Evolutionary conservation across 1,140 invertebrate species (phyloP).

Genomic region (Ostrea denselamellosa): DNA sequence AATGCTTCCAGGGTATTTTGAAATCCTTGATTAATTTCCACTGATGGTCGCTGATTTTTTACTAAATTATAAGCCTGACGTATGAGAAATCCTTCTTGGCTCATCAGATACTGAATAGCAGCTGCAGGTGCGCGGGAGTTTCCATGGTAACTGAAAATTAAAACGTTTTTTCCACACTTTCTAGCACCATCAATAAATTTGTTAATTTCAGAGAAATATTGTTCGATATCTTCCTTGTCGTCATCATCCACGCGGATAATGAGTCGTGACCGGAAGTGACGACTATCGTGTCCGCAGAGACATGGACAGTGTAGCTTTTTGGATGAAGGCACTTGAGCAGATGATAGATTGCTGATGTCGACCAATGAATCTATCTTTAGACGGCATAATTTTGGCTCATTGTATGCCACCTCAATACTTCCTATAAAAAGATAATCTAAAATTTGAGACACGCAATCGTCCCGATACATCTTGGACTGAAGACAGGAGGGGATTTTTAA

Average conservation of each 20-base stretch:
- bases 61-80: conserved; percentile 68
- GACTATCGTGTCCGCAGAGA: conserved; percentile 64
- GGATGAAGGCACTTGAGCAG: conserved; percentile 61
- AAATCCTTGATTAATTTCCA: conserved; percentile 69
- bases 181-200: conserved; percentile 73
- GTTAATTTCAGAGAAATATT: conserved; percentile 74
- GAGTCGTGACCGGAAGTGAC: conserved; percentile 71
- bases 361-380: conserved; percentile 70
- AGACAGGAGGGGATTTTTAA: conserved; percentile 50
- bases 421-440: conserved; percentile 72
- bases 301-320: conserved; percentile 72
- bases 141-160: conserved; percentile 73
- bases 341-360: conserved; percentile 70
- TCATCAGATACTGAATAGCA: conserved; percentile 75
- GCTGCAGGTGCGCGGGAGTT: conserved; percentile 70
- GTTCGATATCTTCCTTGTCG: conserved; percentile 69
- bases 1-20: conserved; percentile 61
- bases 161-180: conserved; percentile 62
- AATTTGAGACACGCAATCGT: conserved; percentile 66
- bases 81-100: conserved; percentile 65
- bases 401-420: conserved; percentile 70
- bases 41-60: conserved; percentile 65
- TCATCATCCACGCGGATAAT: conserved; percentile 72
- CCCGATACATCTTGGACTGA: conserved; percentile 60
- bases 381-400: conserved; percentile 72